Conservation (phyloP, 64 coral and sea anemone species). For the Pachyseris speciosa region DNA sequence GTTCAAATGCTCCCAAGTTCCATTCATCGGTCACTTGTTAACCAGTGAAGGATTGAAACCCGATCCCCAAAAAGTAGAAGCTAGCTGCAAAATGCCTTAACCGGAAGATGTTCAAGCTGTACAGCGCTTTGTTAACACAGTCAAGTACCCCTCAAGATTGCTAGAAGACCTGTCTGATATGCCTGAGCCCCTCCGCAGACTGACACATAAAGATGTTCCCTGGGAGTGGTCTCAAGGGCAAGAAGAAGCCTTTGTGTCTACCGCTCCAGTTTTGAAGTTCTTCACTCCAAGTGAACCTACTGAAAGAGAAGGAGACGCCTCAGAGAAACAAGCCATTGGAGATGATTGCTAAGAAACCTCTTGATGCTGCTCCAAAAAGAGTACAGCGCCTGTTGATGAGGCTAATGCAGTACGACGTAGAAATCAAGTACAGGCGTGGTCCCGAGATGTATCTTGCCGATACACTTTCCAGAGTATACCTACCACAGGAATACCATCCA, state of each 20-base stretch:
- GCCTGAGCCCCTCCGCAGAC: conserved; percentile 33
- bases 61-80: conserved; percentile 59
- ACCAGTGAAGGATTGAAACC: conserved; percentile 63
- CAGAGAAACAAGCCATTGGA: conserved; percentile 32
- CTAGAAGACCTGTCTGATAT: conserved; percentile 52
- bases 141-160: conserved; percentile 52
- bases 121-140: conserved; percentile 37
- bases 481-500: background rate
- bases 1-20: conserved; percentile 27
- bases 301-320: conserved; percentile 44
- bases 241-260: conserved; percentile 41
- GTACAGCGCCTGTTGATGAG: conserved; percentile 25
- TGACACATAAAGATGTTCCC: conserved; percentile 32
- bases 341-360: conserved; percentile 22
- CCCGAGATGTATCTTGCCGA: conserved; percentile 35
- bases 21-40: conserved; percentile 67
- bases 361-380: conserved; percentile 8
- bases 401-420: conserved; percentile 44
- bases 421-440: conserved; percentile 1
- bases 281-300: conserved; percentile 17
- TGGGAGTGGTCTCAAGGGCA: conserved; percentile 35
- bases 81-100: conserved; percentile 41
- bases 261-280: conserved; percentile 31
- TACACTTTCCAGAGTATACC: conserved; percentile 14
- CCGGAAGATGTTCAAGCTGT: conserved; percentile 59